Conservation (phyloP, 2,797 vertebrate species). For the Lerista edwardsae region DNA sequence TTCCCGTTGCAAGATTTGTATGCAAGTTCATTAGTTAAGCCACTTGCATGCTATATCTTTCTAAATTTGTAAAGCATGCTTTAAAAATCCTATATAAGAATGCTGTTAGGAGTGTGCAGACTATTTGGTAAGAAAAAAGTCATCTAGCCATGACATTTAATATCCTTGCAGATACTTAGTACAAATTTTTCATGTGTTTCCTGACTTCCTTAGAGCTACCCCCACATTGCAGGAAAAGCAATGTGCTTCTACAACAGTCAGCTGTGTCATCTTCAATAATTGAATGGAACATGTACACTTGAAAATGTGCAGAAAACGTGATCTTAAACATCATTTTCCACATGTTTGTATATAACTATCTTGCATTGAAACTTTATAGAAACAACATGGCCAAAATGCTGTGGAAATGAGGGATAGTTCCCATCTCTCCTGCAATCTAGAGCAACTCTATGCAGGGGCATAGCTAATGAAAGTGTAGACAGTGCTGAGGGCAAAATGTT, state of each 20-base stretch:
- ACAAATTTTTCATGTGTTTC: background rate
- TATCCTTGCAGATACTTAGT: background rate
- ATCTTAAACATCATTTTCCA: background rate
- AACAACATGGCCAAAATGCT: background rate
- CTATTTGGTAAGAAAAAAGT: background rate
- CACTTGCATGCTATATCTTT: background rate
- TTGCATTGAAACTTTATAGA: background rate
- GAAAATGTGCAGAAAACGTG: background rate
- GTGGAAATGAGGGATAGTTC: background rate
- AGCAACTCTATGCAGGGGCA: constrained; percentile 7
- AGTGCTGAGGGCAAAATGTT: too few relatives aligned
- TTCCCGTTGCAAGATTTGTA: background rate
- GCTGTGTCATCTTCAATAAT: background rate
- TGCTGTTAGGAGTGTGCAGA: background rate
- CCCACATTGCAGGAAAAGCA: background rate
- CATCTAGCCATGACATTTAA: background rate
- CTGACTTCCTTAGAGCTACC: background rate
- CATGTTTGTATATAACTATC: background rate
- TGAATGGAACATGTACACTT: background rate
- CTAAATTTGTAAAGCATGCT: background rate
- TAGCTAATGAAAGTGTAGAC: too few relatives aligned
- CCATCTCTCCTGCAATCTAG: background rate
- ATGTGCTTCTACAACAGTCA: background rate
- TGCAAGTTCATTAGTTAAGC: background rate
- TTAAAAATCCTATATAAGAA: background rate